These are phyloP conservation scores for Odocoileus virginianus DNA, from an alignment of 2,113 vertebrate genomes.

Conservation along the genomic window DNA sequence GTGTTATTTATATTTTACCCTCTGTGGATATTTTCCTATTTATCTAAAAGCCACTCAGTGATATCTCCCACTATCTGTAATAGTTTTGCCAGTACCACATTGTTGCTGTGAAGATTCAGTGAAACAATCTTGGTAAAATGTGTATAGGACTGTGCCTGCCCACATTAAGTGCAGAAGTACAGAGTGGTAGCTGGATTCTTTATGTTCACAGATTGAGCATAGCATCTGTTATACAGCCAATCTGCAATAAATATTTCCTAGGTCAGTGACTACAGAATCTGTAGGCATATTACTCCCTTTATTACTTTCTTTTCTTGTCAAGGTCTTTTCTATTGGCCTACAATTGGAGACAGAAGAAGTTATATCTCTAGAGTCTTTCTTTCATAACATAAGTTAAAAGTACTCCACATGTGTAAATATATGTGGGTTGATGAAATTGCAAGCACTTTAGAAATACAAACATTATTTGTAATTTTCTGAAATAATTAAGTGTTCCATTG, in stretches of 20 bases:
- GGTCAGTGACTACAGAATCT: background rate
- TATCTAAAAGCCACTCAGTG: background rate
- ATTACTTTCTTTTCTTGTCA: background rate
- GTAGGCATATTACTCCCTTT: background rate
- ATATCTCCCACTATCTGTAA: background rate
- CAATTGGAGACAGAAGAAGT: fast-evolving
- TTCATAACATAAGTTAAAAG: background rate
- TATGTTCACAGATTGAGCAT: background rate
- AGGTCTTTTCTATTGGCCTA: background rate
- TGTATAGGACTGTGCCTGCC: background rate
- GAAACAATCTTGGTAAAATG: background rate
- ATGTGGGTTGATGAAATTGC: background rate
- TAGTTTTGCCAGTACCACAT: background rate
- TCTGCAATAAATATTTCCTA: background rate
- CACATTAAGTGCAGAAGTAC: background rate
- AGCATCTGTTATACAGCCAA: background rate
- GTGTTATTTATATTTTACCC: background rate
- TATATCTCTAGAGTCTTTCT: background rate
- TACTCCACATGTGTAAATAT: background rate
- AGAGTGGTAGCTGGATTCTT: background rate
- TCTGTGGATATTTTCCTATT: background rate
- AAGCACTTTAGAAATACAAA: background rate
- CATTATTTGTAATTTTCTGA: constrained; percentile 1
- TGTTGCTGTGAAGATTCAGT: background rate
- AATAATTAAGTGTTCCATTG: background rate